These are phyloP conservation scores for Teleiodes luculella DNA, from an alignment of 2,888 invertebrate species.

Conservation along the genomic window DNA sequence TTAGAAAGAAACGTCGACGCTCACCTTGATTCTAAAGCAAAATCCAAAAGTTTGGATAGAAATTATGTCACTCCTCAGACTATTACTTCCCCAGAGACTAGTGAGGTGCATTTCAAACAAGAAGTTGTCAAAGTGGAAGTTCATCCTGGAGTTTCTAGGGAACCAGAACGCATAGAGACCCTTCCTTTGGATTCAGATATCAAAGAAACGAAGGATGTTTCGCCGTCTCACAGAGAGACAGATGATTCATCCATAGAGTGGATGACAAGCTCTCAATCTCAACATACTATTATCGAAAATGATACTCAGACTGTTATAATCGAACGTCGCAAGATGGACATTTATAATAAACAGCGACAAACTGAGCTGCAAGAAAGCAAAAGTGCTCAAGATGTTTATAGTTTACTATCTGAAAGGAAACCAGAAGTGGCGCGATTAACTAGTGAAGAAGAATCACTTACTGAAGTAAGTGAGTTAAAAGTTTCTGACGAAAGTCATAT, in stretches of 20 bases:
- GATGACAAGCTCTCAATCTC: conserved; percentile 64
- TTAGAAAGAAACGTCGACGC: conserved; percentile 81
- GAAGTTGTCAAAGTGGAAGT: conserved; percentile 72
- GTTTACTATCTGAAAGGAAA: conserved; percentile 58
- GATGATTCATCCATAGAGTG: conserved; percentile 72
- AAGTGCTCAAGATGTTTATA: conserved; percentile 59
- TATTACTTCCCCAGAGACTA: conserved; percentile 45
- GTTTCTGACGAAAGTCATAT: conserved; percentile 71
- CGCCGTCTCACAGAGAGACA: conserved; percentile 63
- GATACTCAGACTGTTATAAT: conserved; percentile 81
- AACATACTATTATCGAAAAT: conserved; percentile 66
- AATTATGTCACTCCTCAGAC: conserved; percentile 74
- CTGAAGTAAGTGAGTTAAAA: conserved; percentile 81
- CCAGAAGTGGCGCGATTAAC: conserved; percentile 73
- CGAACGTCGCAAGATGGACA: conserved; percentile 80
- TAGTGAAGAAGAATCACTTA: conserved; percentile 84
- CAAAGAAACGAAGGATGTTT: conserved; percentile 46
- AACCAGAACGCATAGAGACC: conserved; percentile 28
- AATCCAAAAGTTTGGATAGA: conserved; percentile 84
- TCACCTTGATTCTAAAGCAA: conserved; percentile 77
- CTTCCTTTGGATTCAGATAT: not conserved
- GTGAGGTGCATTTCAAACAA: conserved; percentile 69
- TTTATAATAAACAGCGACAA: conserved; percentile 75
- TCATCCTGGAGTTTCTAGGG: conserved; percentile 57
- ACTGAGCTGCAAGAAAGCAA: conserved; percentile 65